These are phyloP conservation scores for Tapirus indicus DNA, from an alignment of 2,797 vertebrate genomes.

Conservation along the genomic window DNA sequence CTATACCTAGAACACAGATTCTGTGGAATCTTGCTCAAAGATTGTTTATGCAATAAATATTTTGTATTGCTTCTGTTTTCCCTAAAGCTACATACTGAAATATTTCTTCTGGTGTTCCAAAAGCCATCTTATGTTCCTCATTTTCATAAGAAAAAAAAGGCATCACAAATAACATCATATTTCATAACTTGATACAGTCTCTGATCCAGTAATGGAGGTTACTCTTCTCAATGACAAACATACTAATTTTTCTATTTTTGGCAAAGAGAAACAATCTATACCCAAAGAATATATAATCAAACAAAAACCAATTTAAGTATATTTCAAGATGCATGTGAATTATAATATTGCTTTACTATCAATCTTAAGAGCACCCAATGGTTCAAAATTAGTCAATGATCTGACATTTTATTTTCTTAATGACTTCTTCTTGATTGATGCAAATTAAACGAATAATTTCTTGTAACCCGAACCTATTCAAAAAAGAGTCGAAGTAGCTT, in stretches of 20 bases:
- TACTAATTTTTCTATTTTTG: background rate
- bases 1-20: background rate
- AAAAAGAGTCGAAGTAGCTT: background rate
- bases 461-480: background rate
- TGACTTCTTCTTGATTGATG: background rate
- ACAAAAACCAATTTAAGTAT: background rate
- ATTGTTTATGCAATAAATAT: constrained; percentile 30
- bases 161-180: background rate
- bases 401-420: background rate
- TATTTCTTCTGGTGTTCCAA: background rate
- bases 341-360: background rate
- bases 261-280: background rate
- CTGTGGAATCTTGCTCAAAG: background rate
- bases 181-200: background rate
- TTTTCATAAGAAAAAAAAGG: background rate
- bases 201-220: background rate
- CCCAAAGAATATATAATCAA: background rate
- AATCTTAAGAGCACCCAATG: background rate
- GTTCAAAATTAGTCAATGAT: background rate
- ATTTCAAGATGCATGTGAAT: background rate
- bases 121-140: background rate
- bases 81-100: background rate
- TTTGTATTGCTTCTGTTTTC: background rate
- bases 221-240: background rate
- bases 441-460: background rate